These are phyloP conservation scores for Nycteola revayana DNA, from an alignment of 2,888 invertebrate genomes.

Conservation along the genomic window DNA sequence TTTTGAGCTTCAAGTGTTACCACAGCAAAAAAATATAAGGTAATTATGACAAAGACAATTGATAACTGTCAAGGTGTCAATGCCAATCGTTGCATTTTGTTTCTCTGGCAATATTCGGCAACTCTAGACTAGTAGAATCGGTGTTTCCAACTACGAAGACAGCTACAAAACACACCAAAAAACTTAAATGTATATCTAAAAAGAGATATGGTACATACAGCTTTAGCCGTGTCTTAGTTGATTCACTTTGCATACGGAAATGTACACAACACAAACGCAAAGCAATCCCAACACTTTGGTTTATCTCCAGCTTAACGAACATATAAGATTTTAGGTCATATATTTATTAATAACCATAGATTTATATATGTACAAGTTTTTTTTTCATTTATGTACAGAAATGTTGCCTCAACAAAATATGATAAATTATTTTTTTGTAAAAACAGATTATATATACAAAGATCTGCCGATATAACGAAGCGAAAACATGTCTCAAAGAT, in stretches of 20 bases:
- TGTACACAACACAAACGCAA: slow-evolving; percentile 62
- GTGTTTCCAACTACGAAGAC: slow-evolving; percentile 7
- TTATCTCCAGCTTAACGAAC: slow-evolving; percentile 84
- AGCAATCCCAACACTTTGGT: slow-evolving; percentile 84
- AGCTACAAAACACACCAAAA: slow-evolving; percentile 38
- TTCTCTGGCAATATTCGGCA: too few relatives aligned
- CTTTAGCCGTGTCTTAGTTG: slow-evolving; percentile 63
- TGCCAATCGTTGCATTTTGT: too few relatives aligned
- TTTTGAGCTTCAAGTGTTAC: too few relatives aligned
- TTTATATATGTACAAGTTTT: slow-evolving; percentile 28
- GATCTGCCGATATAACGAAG: slow-evolving; percentile 74
- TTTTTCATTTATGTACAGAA: slow-evolving; percentile 32
- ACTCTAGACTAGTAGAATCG: too few relatives aligned
- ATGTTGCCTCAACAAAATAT: slow-evolving; percentile 26
- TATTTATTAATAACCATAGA: slow-evolving; percentile 19
- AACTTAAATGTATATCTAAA: slow-evolving; percentile 38
- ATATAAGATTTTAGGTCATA: slow-evolving; percentile 41
- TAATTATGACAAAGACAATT: too few relatives aligned
- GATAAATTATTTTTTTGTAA: slow-evolving; percentile 42
- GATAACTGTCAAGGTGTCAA: too few relatives aligned
- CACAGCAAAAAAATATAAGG: too few relatives aligned
- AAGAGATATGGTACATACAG: slow-evolving; percentile 58
- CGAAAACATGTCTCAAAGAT: slow-evolving; percentile 55
- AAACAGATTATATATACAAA: slow-evolving; percentile 72
- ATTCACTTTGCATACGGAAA: slow-evolving; percentile 67